These are phyloP conservation scores for Spea multiplicata DNA, from an alignment of 2,113 vertebrate species.

Conservation along the genomic window DNA sequence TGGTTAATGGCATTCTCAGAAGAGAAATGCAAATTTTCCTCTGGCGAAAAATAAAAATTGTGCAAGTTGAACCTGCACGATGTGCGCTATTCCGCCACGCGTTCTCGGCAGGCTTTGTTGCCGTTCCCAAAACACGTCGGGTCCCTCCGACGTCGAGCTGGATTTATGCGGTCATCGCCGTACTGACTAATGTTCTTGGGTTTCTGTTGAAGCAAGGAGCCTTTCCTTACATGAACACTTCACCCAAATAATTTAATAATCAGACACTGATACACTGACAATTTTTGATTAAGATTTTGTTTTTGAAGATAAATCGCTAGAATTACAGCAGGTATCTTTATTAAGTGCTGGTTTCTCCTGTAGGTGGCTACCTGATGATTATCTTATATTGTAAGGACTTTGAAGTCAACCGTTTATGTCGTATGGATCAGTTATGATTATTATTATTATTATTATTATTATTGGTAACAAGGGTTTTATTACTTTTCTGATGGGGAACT, in stretches of 20 bases:
- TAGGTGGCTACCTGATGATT: too few relatives aligned
- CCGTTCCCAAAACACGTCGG: neutral
- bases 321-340: too few relatives aligned
- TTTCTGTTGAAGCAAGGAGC: neutral
- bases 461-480: too few relatives aligned
- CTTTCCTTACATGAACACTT: neutral
- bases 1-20: slow-evolving; percentile 95
- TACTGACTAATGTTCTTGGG: slow-evolving; percentile 2
- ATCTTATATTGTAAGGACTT: too few relatives aligned
- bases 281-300: neutral
- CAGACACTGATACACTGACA: neutral
- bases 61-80: slow-evolving; percentile 2
- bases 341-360: too few relatives aligned
- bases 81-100: slow-evolving; percentile 14
- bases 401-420: too few relatives aligned
- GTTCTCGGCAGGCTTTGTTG: slow-evolving; percentile 14
- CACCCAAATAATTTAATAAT: neutral
- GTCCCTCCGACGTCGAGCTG: neutral
- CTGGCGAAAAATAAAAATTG: slow-evolving; percentile 39
- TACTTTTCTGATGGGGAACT: too few relatives aligned
- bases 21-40: slow-evolving; percentile 72
- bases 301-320: too few relatives aligned
- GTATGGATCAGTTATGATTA: too few relatives aligned
- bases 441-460: too few relatives aligned
- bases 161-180: neutral